These are phyloP conservation scores for Calephelis nemesis DNA, from an alignment of 1,140 invertebrate genomes.

Conservation along the genomic window DNA sequence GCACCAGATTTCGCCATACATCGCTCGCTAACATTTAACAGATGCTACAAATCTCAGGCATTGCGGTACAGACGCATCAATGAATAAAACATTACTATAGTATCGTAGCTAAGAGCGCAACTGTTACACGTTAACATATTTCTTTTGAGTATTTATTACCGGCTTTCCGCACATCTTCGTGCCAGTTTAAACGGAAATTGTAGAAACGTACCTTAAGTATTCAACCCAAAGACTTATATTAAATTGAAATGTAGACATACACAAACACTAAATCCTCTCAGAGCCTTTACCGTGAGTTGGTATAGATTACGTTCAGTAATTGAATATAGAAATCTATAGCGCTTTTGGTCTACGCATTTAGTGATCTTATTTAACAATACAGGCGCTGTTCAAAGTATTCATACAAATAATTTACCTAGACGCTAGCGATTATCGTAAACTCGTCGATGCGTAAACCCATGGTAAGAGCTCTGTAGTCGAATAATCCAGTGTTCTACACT, in stretches of 20 bases:
- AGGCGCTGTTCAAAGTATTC: too few relatives aligned
- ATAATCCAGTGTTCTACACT: too few relatives aligned
- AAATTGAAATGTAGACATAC: background rate
- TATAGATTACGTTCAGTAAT: too few relatives aligned
- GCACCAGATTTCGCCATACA: slow-evolving; percentile 35
- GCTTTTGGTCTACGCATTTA: too few relatives aligned
- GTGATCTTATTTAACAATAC: too few relatives aligned
- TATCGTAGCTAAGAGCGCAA: slow-evolving; percentile 28
- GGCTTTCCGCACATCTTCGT: slow-evolving; percentile 22
- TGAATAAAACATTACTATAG: slow-evolving; percentile 53
- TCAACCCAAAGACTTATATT: background rate
- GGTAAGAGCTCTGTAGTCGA: too few relatives aligned
- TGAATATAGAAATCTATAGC: too few relatives aligned
- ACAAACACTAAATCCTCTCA: background rate
- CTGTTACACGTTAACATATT: slow-evolving; percentile 31
- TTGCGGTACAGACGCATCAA: slow-evolving; percentile 45
- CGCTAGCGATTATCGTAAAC: too few relatives aligned
- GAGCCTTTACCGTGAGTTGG: too few relatives aligned
- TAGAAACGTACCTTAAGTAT: slow-evolving; percentile 15
- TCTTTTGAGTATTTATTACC: slow-evolving; percentile 29
- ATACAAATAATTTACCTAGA: too few relatives aligned
- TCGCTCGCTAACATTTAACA: slow-evolving; percentile 35
- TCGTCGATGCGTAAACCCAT: too few relatives aligned
- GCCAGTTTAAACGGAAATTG: slow-evolving; percentile 19
- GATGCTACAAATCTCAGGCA: slow-evolving; percentile 44